Evolutionary conservation across 2,888 invertebrate genomes (phyloP), one percentile per base, ranked within the genome.

Genomic region (Cecidostiba fungosa): DNA sequence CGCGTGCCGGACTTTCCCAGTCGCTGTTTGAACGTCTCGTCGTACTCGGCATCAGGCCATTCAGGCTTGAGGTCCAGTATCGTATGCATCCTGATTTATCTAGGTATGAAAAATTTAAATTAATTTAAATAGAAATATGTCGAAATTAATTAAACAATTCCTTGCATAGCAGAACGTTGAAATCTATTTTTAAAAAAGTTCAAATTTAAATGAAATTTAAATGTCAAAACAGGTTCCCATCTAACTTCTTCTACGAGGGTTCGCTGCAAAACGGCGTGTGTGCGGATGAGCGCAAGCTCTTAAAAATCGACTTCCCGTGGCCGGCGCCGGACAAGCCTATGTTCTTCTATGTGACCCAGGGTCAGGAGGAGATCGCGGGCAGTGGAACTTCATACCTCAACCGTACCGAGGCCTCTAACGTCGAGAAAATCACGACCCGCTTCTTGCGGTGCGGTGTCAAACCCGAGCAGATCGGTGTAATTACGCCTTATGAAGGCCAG

Each of bases 161-260:
- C 16, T n/a, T 19, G 4, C 1, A 19, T 19, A 8, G 19, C 6
- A n/a, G 19, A 39, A n/a, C 43, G 23, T 32, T 23, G n/a, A 1
- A 5, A 59, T 10, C 39, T 23, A 23, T 29, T 77, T 39, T 43
- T 0, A 29, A 50, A 19, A 32, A 23, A 50, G 14, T 50, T 39
- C 3, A 66, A 8, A 23, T 32, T 32, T 23, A 43, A 66, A 66
- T 62, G 1, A 3, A 39, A 73, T 59, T 26, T 81, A 39, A 72
- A 36, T 43, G 16, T 69, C 36, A 32, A 47, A 66, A n/a, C 23
- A 96, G 98, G 85, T 99, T 99, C 93, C 99, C 99, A 0, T 99
- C 99, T 0, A 99, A 99, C 94, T 99, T 99, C 94, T 99, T 99
- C 94, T 99, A 99, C 92, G 99, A 99, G 92, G 99, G 99, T 0